Evolutionary conservation across 2,888 invertebrate genomes (phyloP).

Genomic region (Abrostola triplasia): DNA sequence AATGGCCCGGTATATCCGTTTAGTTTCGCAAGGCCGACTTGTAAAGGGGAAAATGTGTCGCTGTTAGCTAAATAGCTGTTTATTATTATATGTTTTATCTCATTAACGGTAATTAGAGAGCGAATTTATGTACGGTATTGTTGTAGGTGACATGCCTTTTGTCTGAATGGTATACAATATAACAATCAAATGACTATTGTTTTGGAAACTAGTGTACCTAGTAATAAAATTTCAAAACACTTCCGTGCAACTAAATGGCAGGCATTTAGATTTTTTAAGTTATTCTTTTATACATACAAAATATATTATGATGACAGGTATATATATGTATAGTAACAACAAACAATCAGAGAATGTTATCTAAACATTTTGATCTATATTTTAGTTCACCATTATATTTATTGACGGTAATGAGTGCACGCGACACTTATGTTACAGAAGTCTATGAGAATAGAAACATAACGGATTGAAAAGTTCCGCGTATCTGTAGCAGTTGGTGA

Average conservation of each 20-base stretch:
- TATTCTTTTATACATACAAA: too few species aligned
- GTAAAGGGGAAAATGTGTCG: slow-evolving; percentile 3
- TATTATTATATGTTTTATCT: slow-evolving; percentile 25
- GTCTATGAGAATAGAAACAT: not conserved
- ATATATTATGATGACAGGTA: too few species aligned
- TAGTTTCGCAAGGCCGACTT: slow-evolving; percentile 31
- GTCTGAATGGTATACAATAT: not conserved
- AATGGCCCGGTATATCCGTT: slow-evolving; percentile 39
- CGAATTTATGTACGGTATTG: not conserved
- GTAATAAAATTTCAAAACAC: not conserved
- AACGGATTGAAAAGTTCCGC: not conserved
- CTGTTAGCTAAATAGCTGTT: slow-evolving; percentile 4
- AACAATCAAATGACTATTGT: slow-evolving; percentile 18
- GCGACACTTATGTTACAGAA: not conserved
- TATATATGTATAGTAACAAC: too few species aligned
- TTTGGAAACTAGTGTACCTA: not conserved
- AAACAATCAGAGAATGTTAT: too few species aligned
- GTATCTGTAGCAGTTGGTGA: not conserved
- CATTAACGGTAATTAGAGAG: slow-evolving; percentile 28
- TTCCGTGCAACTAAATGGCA: too few species aligned
- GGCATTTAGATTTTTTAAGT: too few species aligned
- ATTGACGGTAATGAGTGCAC: not conserved
- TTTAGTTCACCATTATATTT: not conserved
- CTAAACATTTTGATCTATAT: too few species aligned
- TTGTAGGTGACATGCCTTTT: slow-evolving; percentile 17